These are phyloP conservation scores for Buathra laborator DNA, from an alignment of 2,888 invertebrate genomes.

Conservation along the genomic window DNA sequence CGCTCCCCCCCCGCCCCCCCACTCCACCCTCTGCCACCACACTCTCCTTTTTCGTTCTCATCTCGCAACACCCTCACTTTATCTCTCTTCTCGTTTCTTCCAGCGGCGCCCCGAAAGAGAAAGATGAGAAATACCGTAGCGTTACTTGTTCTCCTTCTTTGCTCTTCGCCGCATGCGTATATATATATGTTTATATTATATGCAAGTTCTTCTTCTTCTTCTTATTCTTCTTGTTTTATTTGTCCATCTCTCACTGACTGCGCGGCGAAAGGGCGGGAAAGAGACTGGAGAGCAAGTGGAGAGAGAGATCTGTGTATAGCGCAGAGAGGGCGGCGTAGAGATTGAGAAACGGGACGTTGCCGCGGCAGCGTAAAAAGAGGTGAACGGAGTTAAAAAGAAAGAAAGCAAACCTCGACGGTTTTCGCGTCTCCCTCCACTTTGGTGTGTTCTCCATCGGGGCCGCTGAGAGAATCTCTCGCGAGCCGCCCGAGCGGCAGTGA, in stretches of 20 bases:
- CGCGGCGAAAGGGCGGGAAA: constrained; percentile 12
- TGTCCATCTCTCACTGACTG: constrained; percentile 40
- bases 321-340: constrained; percentile 70
- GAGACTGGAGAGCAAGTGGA: constrained; percentile 12
- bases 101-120: constrained; percentile 12
- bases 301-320: constrained; percentile 43
- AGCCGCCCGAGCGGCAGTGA: constrained; percentile 62
- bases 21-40: constrained; percentile 60
- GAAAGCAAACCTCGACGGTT: constrained; percentile 65
- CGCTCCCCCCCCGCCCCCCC: constrained; percentile 14
- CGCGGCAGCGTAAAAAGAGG: constrained; percentile 80
- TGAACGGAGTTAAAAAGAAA: constrained; percentile 77
- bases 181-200: neutral
- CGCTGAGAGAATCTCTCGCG: constrained; percentile 66
- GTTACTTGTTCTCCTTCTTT: constrained; percentile 14
- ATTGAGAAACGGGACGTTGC: constrained; percentile 76
- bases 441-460: constrained; percentile 25
- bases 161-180: constrained; percentile 29
- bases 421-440: constrained; percentile 41
- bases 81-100: neutral
- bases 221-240: constrained; percentile 41
- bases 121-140: constrained; percentile 35
- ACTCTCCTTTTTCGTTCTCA: constrained; percentile 48
- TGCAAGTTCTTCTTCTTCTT: neutral
- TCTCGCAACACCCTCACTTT: constrained; percentile 53